These are phyloP conservation scores for Hapalemur alaotrensis DNA, from an alignment of 2,797 vertebrate species.

Conservation along the genomic window DNA sequence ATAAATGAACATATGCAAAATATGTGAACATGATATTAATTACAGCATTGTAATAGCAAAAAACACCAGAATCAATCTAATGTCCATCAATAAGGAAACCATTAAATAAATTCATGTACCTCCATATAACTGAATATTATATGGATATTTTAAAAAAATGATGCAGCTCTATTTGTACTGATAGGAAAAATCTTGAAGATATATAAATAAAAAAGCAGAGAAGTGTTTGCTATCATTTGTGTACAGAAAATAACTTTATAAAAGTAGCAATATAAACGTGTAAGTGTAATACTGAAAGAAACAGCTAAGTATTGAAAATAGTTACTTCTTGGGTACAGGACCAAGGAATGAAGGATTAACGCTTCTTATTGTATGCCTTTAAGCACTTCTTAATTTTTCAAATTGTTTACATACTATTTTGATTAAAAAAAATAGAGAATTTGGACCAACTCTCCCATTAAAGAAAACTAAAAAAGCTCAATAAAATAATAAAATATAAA, in stretches of 20 bases:
- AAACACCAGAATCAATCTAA: neutral
- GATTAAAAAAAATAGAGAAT: slow-evolving; percentile 11
- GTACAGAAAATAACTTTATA: neutral
- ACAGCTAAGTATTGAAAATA: neutral
- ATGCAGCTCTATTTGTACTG: neutral
- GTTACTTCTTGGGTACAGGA: neutral
- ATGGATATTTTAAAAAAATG: neutral
- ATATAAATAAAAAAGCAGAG: neutral
- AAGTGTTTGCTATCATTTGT: neutral
- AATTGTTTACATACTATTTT: slow-evolving; percentile 11
- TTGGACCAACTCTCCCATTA: neutral
- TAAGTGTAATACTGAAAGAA: neutral
- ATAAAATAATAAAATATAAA: neutral
- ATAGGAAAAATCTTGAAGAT: neutral
- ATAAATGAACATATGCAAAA: neutral
- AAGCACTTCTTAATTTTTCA: neutral
- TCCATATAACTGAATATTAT: neutral
- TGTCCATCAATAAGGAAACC: neutral
- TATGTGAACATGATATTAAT: neutral
- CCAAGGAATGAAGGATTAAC: neutral
- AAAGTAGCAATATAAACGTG: neutral
- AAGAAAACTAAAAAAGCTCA: slow-evolving; percentile 4
- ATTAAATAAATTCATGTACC: neutral
- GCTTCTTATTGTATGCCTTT: neutral
- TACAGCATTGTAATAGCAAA: neutral